Base-by-base conservation (phyloP, 35 echinoderm and acorn worm species). In the Anneissia japonica region DNA sequence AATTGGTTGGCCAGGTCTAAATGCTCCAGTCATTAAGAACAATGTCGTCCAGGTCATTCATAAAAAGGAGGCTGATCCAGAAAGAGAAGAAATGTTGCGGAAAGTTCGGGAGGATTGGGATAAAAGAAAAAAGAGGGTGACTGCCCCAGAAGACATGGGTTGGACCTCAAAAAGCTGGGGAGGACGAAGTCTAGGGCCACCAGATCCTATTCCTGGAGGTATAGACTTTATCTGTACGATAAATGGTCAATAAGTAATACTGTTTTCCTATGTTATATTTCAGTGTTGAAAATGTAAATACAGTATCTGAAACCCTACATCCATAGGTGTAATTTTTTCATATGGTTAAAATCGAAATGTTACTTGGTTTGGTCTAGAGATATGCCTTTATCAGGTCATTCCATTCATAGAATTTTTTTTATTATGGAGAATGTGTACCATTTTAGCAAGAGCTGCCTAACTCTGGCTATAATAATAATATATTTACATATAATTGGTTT, bases 171-270 rank as follows among this genome's bases (percentile, higher is more conserved):
- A 82, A 76, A 94, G 96, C 35, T 99, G 89, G 89, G 96, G 96
- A 75, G 96, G 96, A 46, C 77, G 96, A 51, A 38, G 72, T 13
- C 33, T 94, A 32, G 96, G 96, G 30, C 89, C 96, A 32, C 96
- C 96, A 26, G 96, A 99, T 79, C 96, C 96, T 3, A 94, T 94
- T 74, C 96, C 96, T 79, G 96, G 96, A 89, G 92, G 96, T 99
- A 87, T 56, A 45, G n/a, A 13, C 12, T 64, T 64, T 13, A 64
- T 64, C 51, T 64, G 51, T 64, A 64, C 12, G 12, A 64, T 64
- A 64, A n/a, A 64, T 64, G 51, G 12, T 64, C 12, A 64, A 64
- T 12, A 13, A 64, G 12, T 64, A n/a, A n/a, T n/a, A n/a, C n/a
- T n/a, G n/a, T n/a, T n/a, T n/a, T n/a, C n/a, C n/a, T n/a, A n/a